A percentile compares a stretch with the other conserved stretches of the same genome.
phyloP scores from a whole-genome alignment of 2,797 vertebrate genomes.

The Myioborus miniatus region DNA sequence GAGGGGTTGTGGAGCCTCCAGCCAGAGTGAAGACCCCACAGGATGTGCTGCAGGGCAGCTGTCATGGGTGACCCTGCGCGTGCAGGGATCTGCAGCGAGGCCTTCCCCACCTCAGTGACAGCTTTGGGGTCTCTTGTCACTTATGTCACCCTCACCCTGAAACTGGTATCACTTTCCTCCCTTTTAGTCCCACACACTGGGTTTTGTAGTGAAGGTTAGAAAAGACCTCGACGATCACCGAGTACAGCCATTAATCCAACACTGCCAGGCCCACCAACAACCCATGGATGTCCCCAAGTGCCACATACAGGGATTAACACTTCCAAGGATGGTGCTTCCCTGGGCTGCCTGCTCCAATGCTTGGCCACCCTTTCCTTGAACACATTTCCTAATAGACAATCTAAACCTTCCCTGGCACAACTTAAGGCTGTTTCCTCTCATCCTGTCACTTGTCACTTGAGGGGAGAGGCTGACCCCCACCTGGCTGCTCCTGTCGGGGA shows the following conservation, averaged over 20 bases:
- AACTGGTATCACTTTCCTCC: rapidly evolving
- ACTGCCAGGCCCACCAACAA: too few species aligned
- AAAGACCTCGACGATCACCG: background rate
- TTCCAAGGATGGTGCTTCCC: background rate
- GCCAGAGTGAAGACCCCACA: rapidly evolving
- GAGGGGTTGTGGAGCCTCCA: background rate
- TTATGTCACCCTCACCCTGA: background rate
- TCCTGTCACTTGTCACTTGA: background rate
- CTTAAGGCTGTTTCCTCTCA: rapidly evolving
- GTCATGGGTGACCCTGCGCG: rapidly evolving
- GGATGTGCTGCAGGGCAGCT: background rate
- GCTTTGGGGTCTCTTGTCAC: too few species aligned
- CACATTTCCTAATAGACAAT: rapidly evolving
- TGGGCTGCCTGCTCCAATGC: background rate
- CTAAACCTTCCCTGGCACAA: background rate
- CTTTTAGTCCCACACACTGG: background rate
- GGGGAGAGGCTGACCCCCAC: too few species aligned
- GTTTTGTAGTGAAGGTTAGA: background rate
- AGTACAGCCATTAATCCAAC: background rate
- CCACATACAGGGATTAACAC: background rate
- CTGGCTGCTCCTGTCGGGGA: background rate
- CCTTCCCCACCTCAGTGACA: background rate
- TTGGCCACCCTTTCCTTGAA: background rate
- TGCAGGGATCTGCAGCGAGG: background rate
- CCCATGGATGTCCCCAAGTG: rapidly evolving